Conservation (phyloP, 2,888 invertebrate genomes). For the Drosophila tripunctata region DNA sequence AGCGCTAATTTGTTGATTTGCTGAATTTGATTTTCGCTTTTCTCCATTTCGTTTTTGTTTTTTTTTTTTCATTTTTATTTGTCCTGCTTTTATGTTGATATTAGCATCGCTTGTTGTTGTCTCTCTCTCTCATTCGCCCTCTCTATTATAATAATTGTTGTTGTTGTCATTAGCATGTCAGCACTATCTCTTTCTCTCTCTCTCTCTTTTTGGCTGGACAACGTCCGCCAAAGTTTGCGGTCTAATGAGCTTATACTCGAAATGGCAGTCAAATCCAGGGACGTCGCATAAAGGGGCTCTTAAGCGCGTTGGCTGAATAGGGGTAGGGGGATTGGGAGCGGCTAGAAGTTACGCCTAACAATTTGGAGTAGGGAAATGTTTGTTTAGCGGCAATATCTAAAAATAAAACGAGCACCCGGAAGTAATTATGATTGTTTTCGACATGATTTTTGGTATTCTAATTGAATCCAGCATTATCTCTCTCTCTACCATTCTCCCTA, state of each 20-base stretch:
- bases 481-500: no score
- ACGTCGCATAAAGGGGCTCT: no score
- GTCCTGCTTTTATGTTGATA: no score
- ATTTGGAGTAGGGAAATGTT: not conserved
- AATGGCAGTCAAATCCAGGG: constrained; percentile 24
- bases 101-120: no score
- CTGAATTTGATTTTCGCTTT: constrained; percentile 66
- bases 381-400: constrained; percentile 8
- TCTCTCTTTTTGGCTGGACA: constrained; percentile 17
- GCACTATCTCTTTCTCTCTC: not conserved
- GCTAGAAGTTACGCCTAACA: not conserved
- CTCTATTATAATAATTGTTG: constrained; percentile 15
- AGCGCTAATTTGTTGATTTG: constrained; percentile 79
- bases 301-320: not conserved
- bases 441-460: constrained; percentile 74
- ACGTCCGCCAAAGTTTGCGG: constrained; percentile 57
- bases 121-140: no score
- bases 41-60: constrained; percentile 13
- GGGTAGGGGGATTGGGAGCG: not conserved
- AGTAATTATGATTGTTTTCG: constrained; percentile 72
- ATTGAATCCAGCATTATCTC: constrained; percentile 56
- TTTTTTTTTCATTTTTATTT: constrained; percentile 2
- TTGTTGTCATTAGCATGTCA: constrained; percentile 59
- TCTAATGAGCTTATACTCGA: constrained; percentile 68
- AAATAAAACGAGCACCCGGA: constrained; percentile 48